Evolutionary conservation across 2,888 invertebrate genomes (phyloP).

Genomic region (Acanthosepion pharaonis): DNA sequence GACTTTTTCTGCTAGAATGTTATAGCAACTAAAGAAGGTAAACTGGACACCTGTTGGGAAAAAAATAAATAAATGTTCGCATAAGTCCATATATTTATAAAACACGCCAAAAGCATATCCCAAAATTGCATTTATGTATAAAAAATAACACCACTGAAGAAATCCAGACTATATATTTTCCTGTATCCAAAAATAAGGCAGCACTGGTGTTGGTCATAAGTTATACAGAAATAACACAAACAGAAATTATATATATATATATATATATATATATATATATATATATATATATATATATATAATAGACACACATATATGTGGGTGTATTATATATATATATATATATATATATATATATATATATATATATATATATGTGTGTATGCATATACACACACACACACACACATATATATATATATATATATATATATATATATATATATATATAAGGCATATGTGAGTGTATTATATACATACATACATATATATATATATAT

Average conservation of each 20-base stretch:
- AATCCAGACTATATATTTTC: neutral
- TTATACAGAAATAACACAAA: neutral
- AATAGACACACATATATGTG: no score
- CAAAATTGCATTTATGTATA: neutral
- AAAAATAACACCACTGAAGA: neutral
- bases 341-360: neutral
- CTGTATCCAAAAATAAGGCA: neutral
- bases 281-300: no score
- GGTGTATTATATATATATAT: neutral
- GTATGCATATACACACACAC: neutral
- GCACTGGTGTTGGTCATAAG: neutral
- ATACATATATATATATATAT: no score
- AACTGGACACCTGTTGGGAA: constrained; percentile 6
- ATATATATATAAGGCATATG: neutral
- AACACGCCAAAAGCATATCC: no score
- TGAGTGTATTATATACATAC: no score
- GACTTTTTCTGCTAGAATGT: neutral
- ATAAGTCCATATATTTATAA: no score
- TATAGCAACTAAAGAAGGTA: constrained; percentile 42
- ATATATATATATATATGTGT: neutral
- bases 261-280: no score
- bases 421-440: neutral
- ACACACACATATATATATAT: neutral
- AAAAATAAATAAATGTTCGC: neutral
- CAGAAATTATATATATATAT: no score